Conservation (phyloP, 1,140 invertebrate genomes). For the Bilobella aurantiaca region DNA sequence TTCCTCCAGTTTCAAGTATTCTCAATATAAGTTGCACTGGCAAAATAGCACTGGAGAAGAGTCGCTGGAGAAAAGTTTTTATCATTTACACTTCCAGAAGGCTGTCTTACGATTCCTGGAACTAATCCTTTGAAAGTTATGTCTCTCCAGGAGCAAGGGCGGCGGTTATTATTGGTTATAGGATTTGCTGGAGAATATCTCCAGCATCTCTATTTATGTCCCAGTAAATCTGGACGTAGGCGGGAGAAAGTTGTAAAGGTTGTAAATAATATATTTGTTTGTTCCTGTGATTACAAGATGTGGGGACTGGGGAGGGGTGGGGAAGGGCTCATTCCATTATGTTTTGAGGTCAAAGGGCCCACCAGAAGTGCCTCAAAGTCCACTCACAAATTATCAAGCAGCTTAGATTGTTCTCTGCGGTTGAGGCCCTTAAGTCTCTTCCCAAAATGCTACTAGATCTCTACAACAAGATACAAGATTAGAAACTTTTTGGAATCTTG, state of each 20-base stretch:
- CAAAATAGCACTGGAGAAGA: no score
- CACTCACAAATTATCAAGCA: conserved; percentile 8
- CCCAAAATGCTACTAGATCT: neutral
- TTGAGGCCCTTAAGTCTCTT: neutral
- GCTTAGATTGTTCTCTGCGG: conserved; percentile 1
- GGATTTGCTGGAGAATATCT: neutral
- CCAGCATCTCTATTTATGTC: neutral
- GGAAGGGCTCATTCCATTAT: neutral
- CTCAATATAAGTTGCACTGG: no score
- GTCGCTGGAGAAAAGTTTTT: conserved; percentile 8
- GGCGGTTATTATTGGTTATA: neutral
- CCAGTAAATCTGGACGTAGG: neutral
- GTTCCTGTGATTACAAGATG: neutral
- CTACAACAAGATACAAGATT: neutral
- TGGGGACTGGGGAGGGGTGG: neutral
- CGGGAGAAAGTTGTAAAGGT: neutral
- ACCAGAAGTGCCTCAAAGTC: neutral
- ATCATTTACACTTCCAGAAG: neutral
- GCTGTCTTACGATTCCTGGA: neutral
- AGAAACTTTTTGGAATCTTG: neutral
- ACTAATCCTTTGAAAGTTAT: conserved; percentile 1
- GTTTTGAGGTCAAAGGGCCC: conserved; percentile 2
- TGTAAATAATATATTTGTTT: conserved; percentile 6
- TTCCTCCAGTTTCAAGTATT: no score
- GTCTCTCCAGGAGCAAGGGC: neutral